Percentiles rank a stretch among this genome's conserved stretches.
Evolutionary conservation across 2,888 invertebrate genomes (phyloP).

Genomic region (Athalia rosae): DNA sequence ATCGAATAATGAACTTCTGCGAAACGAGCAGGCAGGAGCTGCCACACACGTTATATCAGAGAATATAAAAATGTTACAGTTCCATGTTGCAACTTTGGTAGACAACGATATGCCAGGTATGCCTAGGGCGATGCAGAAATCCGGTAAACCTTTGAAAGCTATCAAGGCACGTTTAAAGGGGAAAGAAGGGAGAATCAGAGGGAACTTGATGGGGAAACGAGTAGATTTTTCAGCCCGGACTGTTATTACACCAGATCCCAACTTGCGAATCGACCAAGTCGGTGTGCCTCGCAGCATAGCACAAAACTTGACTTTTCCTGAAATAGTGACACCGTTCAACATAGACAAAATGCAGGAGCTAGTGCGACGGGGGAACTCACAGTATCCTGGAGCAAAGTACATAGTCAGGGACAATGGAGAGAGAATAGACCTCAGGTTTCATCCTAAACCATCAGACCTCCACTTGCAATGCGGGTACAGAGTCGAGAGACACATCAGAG

Average conservation of each 20-base stretch:
- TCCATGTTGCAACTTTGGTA: conserved; percentile 97
- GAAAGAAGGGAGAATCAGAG: conserved; percentile 99
- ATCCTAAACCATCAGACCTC: conserved; percentile 97
- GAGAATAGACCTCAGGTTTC: conserved; percentile 97
- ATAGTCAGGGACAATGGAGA: conserved; percentile 99
- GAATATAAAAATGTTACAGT: conserved; percentile 98
- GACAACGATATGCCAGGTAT: conserved; percentile 99
- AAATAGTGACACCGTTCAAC: conserved; percentile 99
- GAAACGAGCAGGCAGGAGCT: conserved; percentile 97
- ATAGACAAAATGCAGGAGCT: conserved; percentile 96
- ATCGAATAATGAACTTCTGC: conserved; percentile 94
- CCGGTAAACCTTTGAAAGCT: conserved; percentile 98
- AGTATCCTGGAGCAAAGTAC: conserved; percentile 99
- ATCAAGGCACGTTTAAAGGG: conserved; percentile 97
- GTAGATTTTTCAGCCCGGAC: conserved; percentile 99
- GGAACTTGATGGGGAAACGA: conserved; percentile 99
- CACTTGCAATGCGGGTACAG: conserved; percentile 96
- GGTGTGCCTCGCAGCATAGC: conserved; percentile 99
- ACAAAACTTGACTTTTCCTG: conserved; percentile 99
- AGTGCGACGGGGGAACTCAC: conserved; percentile 96
- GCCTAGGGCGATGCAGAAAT: conserved; percentile 98
- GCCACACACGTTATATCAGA: conserved; percentile 98
- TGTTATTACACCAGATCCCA: conserved; percentile 98
- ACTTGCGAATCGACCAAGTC: conserved; percentile 95
- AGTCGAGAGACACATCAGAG: conserved; percentile 97